Evolutionary conservation across 2,113 vertebrate species (phyloP).

Genomic region (Catharus fuscescens): DNA sequence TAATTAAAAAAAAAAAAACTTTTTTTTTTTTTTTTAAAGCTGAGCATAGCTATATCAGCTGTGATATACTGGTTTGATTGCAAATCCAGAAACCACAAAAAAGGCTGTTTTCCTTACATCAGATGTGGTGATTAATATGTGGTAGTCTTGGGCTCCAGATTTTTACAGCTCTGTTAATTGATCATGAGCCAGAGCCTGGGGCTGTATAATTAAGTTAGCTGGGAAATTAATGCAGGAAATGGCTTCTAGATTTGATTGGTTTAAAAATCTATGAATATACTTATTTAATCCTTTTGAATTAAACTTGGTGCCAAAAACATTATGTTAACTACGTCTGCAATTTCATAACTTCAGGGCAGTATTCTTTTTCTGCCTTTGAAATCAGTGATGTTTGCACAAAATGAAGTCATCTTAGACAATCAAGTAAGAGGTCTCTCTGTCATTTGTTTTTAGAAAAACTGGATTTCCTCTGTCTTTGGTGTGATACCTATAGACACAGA

Average conservation of each 20-base stretch:
- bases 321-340: constrained; percentile 29
- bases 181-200: constrained; percentile 64
- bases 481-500: neutral
- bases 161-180: constrained; percentile 70
- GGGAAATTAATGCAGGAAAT: constrained; percentile 73
- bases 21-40: neutral
- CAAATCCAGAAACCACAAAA: constrained; percentile 49
- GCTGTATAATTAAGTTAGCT: constrained; percentile 73
- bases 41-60: neutral
- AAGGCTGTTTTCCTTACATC: constrained; percentile 48
- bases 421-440: neutral
- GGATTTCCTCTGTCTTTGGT: neutral
- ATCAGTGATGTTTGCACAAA: neutral
- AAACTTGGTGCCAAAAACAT: constrained; percentile 62
- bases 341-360: constrained; percentile 32
- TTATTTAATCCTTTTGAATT: constrained; percentile 71
- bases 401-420: neutral
- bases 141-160: constrained; percentile 41
- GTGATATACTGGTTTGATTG: constrained; percentile 35
- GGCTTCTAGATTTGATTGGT: constrained; percentile 71
- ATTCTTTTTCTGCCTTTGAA: constrained; percentile 26
- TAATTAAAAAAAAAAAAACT: neutral
- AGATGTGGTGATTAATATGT: constrained; percentile 67
- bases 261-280: constrained; percentile 68
- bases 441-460: neutral